phyloP scores from a whole-genome alignment of 2,888 invertebrate genomes.

The Diplazon laetatorius region DNA sequence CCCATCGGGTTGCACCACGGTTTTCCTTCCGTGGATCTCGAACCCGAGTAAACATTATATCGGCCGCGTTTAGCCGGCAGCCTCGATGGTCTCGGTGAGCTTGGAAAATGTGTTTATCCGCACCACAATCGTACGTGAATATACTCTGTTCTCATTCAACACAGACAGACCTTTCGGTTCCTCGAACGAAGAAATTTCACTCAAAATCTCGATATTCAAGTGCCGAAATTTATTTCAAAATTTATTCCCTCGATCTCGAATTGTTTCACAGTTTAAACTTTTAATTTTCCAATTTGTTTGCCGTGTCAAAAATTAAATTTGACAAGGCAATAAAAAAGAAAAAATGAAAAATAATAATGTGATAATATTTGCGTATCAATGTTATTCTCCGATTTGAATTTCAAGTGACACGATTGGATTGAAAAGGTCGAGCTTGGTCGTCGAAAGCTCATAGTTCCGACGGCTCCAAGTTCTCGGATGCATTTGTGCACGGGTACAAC shows the following conservation, averaged over 20 bases:
- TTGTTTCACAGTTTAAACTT: too few relatives aligned
- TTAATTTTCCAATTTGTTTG: too few relatives aligned
- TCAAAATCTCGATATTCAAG: conserved; percentile 23
- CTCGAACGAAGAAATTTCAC: conserved; percentile 20
- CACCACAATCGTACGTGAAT: conserved; percentile 19
- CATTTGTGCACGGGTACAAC: conserved; percentile 66
- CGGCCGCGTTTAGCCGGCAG: conserved; percentile 8
- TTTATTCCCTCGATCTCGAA: too few relatives aligned
- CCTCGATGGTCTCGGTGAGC: conserved; percentile 9
- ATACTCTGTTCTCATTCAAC: conserved; percentile 12
- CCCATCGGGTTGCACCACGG: neutral
- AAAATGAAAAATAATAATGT: too few relatives aligned
- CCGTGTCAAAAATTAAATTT: too few relatives aligned
- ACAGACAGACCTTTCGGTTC: conserved; percentile 32
- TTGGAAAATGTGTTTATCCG: conserved; percentile 30
- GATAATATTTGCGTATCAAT: too few relatives aligned
- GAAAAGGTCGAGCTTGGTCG: conserved; percentile 18
- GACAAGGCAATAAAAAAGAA: too few relatives aligned
- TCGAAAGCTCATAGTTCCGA: neutral
- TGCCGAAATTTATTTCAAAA: conserved; percentile 28
- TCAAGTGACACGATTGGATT: neutral
- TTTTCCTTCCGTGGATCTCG: conserved; percentile 31
- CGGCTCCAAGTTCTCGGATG: conserved; percentile 45
- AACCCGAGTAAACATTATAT: conserved; percentile 40
- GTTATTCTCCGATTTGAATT: too few relatives aligned